These are phyloP conservation scores for Ispidina lecontei DNA, from an alignment of 2,797 vertebrate genomes.

Conservation along the genomic window DNA sequence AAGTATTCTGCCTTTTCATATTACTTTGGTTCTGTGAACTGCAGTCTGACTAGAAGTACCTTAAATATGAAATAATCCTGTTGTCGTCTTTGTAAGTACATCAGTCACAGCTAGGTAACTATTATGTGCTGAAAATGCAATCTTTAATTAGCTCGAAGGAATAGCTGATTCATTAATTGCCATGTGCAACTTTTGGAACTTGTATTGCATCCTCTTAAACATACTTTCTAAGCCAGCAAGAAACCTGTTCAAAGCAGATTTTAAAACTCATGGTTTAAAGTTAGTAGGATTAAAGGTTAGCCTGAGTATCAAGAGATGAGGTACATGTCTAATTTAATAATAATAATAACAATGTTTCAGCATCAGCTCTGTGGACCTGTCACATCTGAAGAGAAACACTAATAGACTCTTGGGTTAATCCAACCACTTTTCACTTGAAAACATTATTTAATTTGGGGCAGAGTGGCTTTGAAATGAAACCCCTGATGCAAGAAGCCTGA, in stretches of 20 bases:
- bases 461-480: background rate
- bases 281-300: conserved; percentile 23
- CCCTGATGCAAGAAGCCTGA: accelerated
- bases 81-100: background rate
- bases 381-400: background rate
- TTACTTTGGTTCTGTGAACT: background rate
- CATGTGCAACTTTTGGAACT: background rate
- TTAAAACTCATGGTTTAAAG: background rate
- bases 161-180: conserved; percentile 55
- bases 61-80: background rate
- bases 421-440: background rate
- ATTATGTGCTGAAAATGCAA: background rate
- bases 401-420: background rate
- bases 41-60: background rate
- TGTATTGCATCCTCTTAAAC: background rate
- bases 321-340: background rate
- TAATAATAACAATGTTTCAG: background rate
- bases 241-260: conserved; percentile 25
- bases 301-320: background rate
- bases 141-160: conserved; percentile 43
- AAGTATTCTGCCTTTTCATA: background rate
- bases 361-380: background rate
- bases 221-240: background rate
- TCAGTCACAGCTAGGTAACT: background rate
- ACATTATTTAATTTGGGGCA: background rate